Percentiles rank a stretch among this genome's conserved stretches.
Conservation (phyloP, 2,113 vertebrate genomes). For the Scytalopus superciliaris region DNA sequence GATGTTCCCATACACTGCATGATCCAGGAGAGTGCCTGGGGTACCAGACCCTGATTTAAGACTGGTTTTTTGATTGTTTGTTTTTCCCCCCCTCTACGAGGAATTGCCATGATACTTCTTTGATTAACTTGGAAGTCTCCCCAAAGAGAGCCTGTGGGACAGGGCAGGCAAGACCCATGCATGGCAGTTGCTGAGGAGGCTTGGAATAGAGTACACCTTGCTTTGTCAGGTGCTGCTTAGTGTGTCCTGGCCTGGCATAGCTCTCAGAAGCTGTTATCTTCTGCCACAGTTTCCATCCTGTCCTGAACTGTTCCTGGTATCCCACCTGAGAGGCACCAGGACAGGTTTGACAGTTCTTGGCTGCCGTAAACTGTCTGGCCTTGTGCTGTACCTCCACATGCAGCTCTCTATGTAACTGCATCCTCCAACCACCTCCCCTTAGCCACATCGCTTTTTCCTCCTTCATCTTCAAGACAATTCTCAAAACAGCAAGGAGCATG, state of each 20-base stretch:
- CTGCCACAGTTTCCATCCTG: neutral
- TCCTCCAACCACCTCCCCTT: neutral
- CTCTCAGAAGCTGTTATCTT: neutral
- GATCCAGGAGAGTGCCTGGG: neutral
- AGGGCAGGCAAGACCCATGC: neutral
- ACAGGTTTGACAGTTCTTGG: neutral
- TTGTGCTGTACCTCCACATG: neutral
- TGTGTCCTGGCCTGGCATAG: rapidly evolving
- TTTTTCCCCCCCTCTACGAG: neutral
- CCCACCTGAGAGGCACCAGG: neutral
- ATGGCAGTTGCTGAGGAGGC: neutral
- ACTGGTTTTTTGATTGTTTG: neutral
- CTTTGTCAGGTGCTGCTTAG: neutral
- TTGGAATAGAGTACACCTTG: neutral
- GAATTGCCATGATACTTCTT: neutral
- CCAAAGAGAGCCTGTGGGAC: neutral
- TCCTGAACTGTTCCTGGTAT: neutral
- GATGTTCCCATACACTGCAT: neutral
- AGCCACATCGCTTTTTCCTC: neutral
- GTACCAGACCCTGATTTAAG: neutral
- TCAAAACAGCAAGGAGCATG: neutral
- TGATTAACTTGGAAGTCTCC: neutral
- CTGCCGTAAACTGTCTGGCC: neutral
- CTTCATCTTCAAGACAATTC: neutral
- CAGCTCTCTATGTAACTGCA: neutral